Base-by-base conservation (phyloP, 35 echinoderm and acorn worm species). In the Apostichopus parvimensis region DNA sequence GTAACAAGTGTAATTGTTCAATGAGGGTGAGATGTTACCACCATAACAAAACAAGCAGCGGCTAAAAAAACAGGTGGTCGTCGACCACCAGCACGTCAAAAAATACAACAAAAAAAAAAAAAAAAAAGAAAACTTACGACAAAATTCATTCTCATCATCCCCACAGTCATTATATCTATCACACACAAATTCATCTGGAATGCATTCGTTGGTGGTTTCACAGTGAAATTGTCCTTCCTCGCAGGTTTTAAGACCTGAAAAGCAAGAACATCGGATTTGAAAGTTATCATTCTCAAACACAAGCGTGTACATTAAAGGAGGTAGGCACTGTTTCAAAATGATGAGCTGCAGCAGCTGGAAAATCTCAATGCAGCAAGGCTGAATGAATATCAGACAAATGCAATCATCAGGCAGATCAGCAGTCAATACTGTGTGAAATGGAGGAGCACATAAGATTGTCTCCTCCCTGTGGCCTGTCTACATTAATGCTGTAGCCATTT, bases 161-260 rank as follows among this genome's bases (percentile, higher is more conserved):
- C 71, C 71, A 22, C 71, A 75, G 71, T 75, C 71, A 75, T 75
- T 18, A 6, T 75, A 75, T 75, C 71, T 75, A 22, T 75, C 71
- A 75, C 71, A 75, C n/a, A 75, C 71, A 75, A 75, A 75, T 75
- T 75, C 71, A 0, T 0, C 17, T n/a, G 71, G 71, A n/a, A 75
- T 75, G 71, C 71, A 75, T 18, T 7, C n/a, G 14, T 75, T 22
- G 20, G 14, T 75, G 12, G 1, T 75, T 5, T 75, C 71, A n/a
- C 71, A 75, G 71, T 24, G 20, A 75, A 75, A 75, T 5, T 75
- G 17, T 18, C 17, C 71, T 18, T 7, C 17, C 6, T 75, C 71
- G 71, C 58, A 61, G 58, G 12, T 61, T 61, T 0, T 5, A 61
- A 61, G 5, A 11, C 7, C 58, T 61, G 58, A 9, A 61, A 61